Conservation (phyloP, 2,888 invertebrate species). For the Parnassius glacialis region DNA sequence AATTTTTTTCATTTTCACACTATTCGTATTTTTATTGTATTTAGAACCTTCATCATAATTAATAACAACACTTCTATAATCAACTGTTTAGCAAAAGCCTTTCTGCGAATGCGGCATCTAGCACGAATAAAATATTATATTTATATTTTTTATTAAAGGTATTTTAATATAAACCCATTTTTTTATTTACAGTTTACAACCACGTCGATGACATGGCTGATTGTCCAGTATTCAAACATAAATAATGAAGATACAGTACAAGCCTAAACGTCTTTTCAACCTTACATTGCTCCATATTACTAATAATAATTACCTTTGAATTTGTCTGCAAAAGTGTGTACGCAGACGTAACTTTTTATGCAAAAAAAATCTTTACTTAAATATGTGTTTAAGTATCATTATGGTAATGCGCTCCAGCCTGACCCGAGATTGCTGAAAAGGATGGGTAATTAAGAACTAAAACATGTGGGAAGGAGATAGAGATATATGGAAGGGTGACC, state of each 20-base stretch:
- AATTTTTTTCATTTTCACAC: too few relatives aligned
- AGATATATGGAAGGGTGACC: conserved; percentile 63
- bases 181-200: conserved; percentile 53
- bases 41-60: too few relatives aligned
- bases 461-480: conserved; percentile 44
- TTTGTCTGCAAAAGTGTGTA: conserved; percentile 37
- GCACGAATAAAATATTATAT: too few relatives aligned
- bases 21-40: too few relatives aligned
- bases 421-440: conserved; percentile 63
- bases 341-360: conserved; percentile 61
- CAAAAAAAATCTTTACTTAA: conserved; percentile 75
- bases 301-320: conserved; percentile 16
- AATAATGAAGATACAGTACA: conserved; percentile 1
- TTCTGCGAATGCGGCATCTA: too few relatives aligned
- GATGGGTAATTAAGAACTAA: conserved; percentile 42
- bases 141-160: neutral
- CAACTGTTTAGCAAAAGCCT: too few relatives aligned
- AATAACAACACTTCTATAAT: too few relatives aligned
- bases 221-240: conserved; percentile 44
- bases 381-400: conserved; percentile 80
- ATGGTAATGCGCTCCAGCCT: conserved; percentile 71
- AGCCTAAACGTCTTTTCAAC: conserved; percentile 15
- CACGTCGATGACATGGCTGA: conserved; percentile 58
- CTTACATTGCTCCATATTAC: conserved; percentile 9
- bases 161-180: conserved; percentile 8